Evolutionary conservation across 2,888 invertebrate species (phyloP), one percentile per base, ranked within the genome.

Genomic region (Drosophila meridionalis): DNA sequence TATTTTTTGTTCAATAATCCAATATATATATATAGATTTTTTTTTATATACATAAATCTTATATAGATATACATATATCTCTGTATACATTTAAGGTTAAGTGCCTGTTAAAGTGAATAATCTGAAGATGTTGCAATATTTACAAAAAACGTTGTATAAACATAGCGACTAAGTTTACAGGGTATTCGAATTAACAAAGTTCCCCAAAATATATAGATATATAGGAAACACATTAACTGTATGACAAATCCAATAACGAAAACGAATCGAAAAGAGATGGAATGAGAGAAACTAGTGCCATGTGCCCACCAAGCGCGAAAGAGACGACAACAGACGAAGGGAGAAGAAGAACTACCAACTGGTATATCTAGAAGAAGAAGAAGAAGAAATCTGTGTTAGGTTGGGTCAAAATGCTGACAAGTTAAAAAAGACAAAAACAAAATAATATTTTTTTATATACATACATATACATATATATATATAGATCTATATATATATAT

Each of bases 51-150:
- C 34, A 53, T 28, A 47, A 12, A 28, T 12, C 7, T 12, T 28
- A 28, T 14, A 30, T 50, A 57, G 52, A 59, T 47, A 36, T 65
- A 63, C 58, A 65, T 65, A 63, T 61, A 65, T 58, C 32, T 64
- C 42, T 32, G 38, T 77, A 56, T 58, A 75, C 30, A 67, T 14
- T 20, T 64, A 90, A 74, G 87, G 70, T 86, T 76, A 87, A 90
- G 86, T 87, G 86, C 86, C 86, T 86, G 86, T 80, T 69, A 64
- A 60, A 30, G 28, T 38, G 38, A 40, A 40, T 30, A 38, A 58
- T 34, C 32, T 45, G 43, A 66, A 56, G 48, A 72, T 63, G 86
- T 85, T 87, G 90, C 86, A 87, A 87, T 87, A 90, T 87, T 88
- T 90, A 90, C 86, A 69, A 70, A 68, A 61, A 58, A 55, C 47